These are phyloP conservation scores for Meteorus colon DNA, from an alignment of 2,888 invertebrate species.

Conservation along the genomic window DNA sequence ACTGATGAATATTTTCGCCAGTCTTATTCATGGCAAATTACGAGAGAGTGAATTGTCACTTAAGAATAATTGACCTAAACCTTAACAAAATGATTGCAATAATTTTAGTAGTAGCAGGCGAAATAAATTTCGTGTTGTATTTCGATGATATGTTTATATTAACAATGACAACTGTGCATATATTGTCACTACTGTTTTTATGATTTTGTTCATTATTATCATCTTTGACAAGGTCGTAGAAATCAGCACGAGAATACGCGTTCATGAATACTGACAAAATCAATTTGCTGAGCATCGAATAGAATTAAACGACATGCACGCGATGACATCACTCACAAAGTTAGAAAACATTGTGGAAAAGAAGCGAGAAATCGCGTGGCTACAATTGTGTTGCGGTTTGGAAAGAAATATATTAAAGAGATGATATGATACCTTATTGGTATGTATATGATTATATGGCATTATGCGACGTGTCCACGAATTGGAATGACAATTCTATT, in stretches of 20 bases:
- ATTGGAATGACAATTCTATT: constrained; percentile 20
- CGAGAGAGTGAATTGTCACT: not conserved
- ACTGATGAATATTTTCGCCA: not conserved
- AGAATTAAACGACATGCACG: constrained; percentile 44
- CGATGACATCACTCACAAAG: constrained; percentile 57
- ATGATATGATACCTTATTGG: constrained; percentile 4
- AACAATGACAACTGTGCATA: not conserved
- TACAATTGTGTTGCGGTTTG: not conserved
- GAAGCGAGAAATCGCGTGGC: not conserved
- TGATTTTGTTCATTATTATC: not conserved
- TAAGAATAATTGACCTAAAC: constrained; percentile 9
- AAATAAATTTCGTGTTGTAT: not conserved
- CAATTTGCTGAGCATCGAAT: constrained; percentile 55
- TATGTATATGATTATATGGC: not conserved
- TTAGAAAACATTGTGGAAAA: constrained; percentile 27
- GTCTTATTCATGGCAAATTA: not conserved
- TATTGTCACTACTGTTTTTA: no score
- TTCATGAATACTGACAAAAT: constrained; percentile 43
- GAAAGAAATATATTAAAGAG: constrained; percentile 2
- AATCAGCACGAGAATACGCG: constrained; percentile 15
- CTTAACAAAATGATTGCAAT: constrained; percentile 2
- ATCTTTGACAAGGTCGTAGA: constrained; percentile 49
- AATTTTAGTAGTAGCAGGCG: constrained; percentile 11
- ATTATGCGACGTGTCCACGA: constrained; percentile 21
- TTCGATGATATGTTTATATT: not conserved